A percentile compares a stretch with the other conserved stretches of the same genome.
phyloP scores from a whole-genome alignment of 2,797 vertebrate species.

The Malacoraja senta region DNA sequence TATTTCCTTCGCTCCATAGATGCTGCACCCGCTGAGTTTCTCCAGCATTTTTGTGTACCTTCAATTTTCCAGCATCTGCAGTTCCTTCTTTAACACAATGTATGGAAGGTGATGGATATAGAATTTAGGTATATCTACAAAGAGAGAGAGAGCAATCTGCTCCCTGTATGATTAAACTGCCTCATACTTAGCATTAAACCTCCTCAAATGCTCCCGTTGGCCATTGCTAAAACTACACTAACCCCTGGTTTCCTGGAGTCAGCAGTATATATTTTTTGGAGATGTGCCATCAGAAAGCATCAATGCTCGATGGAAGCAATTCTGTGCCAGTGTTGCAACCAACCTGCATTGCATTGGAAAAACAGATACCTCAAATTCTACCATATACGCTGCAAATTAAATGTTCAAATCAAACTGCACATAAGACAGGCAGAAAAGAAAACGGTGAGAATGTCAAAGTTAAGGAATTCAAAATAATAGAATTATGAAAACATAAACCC shows the following conservation, averaged over 20 bases:
- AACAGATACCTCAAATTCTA: not conserved
- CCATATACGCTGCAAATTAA: not conserved
- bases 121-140: not conserved
- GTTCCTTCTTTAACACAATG: no score
- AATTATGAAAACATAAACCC: not conserved
- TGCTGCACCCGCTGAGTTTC: no score
- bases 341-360: not conserved
- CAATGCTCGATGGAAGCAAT: no score
- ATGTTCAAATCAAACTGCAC: not conserved
- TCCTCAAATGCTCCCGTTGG: no score
- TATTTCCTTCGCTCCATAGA: no score
- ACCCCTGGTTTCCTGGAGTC: no score
- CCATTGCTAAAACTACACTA: not conserved
- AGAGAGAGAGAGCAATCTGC: not conserved
- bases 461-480: not conserved
- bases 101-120: not conserved
- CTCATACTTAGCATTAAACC: not conserved
- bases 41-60: no score
- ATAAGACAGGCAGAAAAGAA: not conserved
- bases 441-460: not conserved
- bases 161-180: not conserved
- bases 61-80: no score
- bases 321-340: not conserved
- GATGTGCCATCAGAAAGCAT: not conserved
- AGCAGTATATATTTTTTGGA: not conserved